Base-by-base conservation (phyloP, 2,797 vertebrate species). In the Eptatretus atami region DNA sequence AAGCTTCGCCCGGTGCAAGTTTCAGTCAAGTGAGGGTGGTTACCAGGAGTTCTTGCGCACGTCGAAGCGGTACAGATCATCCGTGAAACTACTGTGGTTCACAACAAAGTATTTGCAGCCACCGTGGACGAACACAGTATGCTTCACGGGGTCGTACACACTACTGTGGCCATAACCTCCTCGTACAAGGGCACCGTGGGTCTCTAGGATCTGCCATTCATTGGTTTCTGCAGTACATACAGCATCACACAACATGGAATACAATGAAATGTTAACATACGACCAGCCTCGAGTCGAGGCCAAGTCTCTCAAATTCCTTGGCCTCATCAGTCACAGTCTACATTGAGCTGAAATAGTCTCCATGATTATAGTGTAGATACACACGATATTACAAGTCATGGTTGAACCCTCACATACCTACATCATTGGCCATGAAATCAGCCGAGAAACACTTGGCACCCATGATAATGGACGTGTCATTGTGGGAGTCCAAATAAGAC, bases 131-230 rank as follows among this genome's bases (percentile, higher is more conserved):
- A 86, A 98, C 66, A 98, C 71, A 24, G 84, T 76, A 63, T 74
- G 77, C 19, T 82, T 81, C 15, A 69, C 72, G 0, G 78, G 72
- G 71, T 98, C 86, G 10, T 83, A 96, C 8, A 85, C 85, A 1
- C 86, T 94, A 69, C 92, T 95, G 74, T 96, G 92, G 53, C 92
- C 90, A 2, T 98, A 96, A 0, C 92, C 92, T 1, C 92, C 92
- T 67, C 93, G 92, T 6, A 93, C 85, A 71, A 96, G 74, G 0
- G 87, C 92, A 0, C 92, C 90, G 0, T 71, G 72, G 0, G 85
- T 94, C 14, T 72, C 66, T 54, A 82, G 71, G 65, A 83, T 64
- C 66, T 66, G 79, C 92, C 92, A 98, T 0, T 74, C 78, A 68
- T 90, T 87, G 52, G 72, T 78, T 2, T 3, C 90, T 83, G 67